Evolutionary conservation across 2,888 invertebrate species (phyloP).

Genomic region (Mactromeris polynyma): DNA sequence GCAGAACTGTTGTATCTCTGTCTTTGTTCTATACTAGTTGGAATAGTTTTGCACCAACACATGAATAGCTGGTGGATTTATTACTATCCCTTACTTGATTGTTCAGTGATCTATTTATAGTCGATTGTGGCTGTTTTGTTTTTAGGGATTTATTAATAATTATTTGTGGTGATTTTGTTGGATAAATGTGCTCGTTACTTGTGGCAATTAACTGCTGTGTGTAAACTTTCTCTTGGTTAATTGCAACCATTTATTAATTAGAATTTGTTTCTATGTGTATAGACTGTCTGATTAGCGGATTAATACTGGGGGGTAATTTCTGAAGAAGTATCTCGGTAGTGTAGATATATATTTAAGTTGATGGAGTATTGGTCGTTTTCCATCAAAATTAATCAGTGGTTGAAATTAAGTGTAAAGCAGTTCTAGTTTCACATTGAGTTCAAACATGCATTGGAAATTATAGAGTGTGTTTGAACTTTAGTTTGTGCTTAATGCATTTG

Average conservation of each 20-base stretch:
- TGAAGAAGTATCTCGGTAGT: neutral
- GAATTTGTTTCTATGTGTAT: neutral
- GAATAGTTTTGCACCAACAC: no score
- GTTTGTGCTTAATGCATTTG: no score
- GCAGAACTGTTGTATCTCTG: no score
- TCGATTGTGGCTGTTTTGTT: neutral
- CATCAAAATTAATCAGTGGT: neutral
- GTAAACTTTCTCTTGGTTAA: neutral
- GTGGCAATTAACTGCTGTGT: no score
- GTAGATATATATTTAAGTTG: neutral
- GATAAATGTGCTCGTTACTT: no score
- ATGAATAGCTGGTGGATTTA: no score
- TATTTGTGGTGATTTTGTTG: neutral
- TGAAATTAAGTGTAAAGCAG: neutral
- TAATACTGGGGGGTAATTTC: neutral
- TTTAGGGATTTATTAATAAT: neutral
- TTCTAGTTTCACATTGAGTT: neutral
- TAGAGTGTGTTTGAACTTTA: no score
- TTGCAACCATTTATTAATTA: neutral
- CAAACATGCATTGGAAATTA: no score
- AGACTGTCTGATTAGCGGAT: neutral
- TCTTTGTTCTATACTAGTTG: no score
- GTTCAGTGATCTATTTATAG: no score
- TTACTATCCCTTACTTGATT: no score
- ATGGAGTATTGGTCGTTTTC: neutral